Percentiles rank a stretch among this genome's conserved stretches.
These are phyloP conservation scores for Molorchus minor DNA, from an alignment of 2,888 invertebrate genomes.

Conservation along the genomic window DNA sequence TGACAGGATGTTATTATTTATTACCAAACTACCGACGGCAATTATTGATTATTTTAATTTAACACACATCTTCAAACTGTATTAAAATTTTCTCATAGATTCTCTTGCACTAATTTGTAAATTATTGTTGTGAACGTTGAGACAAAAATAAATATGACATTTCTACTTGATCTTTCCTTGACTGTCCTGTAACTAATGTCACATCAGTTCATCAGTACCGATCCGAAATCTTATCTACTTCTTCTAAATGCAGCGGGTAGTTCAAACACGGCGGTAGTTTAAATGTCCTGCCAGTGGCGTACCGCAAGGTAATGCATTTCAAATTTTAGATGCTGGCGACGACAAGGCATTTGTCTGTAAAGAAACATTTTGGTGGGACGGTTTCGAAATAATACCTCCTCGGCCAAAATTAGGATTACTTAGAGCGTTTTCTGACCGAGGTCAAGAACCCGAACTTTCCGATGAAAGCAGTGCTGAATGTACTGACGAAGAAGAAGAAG, in stretches of 20 bases:
- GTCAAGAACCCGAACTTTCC: slow-evolving; percentile 29
- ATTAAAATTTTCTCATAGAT: no score
- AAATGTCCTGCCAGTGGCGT: not conserved
- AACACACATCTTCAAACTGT: no score
- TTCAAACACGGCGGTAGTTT: not conserved
- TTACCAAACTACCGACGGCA: not conserved
- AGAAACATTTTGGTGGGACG: slow-evolving; percentile 79
- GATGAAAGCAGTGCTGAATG: slow-evolving; percentile 46
- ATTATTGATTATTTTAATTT: no score
- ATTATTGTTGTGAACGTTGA: no score
- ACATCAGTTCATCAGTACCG: no score
- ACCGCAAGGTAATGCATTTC: not conserved
- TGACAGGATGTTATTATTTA: no score
- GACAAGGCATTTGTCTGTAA: slow-evolving; percentile 68
- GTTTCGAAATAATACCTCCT: slow-evolving; percentile 72
- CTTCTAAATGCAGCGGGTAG: not conserved
- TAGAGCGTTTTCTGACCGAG: slow-evolving; percentile 56
- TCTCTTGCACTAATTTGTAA: no score
- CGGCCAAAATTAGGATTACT: slow-evolving; percentile 72
- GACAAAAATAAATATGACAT: no score
- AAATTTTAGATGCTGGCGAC: slow-evolving; percentile 39
- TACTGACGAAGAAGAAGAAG: slow-evolving; percentile 47
- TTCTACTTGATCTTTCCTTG: no score
- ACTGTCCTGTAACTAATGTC: no score
- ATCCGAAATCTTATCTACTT: no score